Base-by-base conservation (phyloP, 2,113 vertebrate species). In the Sisor rabdophorus region DNA sequence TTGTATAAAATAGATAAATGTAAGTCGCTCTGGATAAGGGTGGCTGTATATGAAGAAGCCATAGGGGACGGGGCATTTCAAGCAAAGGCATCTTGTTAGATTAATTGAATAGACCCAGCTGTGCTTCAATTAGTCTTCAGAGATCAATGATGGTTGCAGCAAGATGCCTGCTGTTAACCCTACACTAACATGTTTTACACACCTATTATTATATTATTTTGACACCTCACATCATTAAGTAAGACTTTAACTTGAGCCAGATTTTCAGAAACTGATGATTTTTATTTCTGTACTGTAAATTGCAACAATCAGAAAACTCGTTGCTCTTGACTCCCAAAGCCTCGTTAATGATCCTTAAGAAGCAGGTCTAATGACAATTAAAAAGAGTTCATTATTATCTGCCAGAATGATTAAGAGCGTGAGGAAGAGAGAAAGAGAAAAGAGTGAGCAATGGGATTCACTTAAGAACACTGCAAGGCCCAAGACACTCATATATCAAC, bases 71-170 rank as follows among this genome's bases (percentile, higher is more conserved):
- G 73, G 11, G 40, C 84, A 44, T 87, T 79, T 74, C 59, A 78
- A 71, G 28, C 26, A 52, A 53, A 74, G 75, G 73, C 80, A 85
- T 87, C 87, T 89, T 79, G 69, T 87, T 87, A 90, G 87, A 89
- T 88, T 87, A 87, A 89, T 89, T 89, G 87, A 90, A 88, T 86
- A 86, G 85, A 81, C 81, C 82, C 84, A 76, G 87, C 84, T 88
- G 86, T 86, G 80, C 84, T 87, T 91, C 89, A 90, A 91, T 91
- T 90, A 89, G 88, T 88, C 86, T 87, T 86, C 86, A 90, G 83
- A 87, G 81, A 90, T 90, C 85, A 88, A 89, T 90, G 87, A 83
- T 84, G 79, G 80, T 83, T 88, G 76, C 59, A 67, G 52, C 48
- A 58, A 79, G 82, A 85, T 55, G 79, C 70, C 79, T 84, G 76